Conservation (phyloP, 1,140 invertebrate genomes). For the Oryctes rhinoceros region DNA sequence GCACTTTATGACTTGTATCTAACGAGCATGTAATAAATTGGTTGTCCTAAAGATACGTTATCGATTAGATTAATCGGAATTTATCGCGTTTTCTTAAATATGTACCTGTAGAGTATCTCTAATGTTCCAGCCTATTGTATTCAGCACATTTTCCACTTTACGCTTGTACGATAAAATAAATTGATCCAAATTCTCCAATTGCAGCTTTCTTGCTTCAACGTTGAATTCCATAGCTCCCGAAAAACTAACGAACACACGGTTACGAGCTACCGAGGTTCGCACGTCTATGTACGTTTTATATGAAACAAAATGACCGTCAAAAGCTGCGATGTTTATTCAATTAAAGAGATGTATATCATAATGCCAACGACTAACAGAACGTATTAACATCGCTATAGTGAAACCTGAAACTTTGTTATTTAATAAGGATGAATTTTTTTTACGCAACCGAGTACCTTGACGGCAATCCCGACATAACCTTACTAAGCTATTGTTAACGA, state of each 20-base stretch:
- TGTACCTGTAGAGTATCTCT: conserved; percentile 48
- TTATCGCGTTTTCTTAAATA: conserved; percentile 25
- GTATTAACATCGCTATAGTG: too few species aligned
- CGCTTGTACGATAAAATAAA: conserved; percentile 56
- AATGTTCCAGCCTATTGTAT: conserved; percentile 54
- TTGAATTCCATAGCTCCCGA: conserved; percentile 56
- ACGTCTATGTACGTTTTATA: too few species aligned
- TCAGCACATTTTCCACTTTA: conserved; percentile 54
- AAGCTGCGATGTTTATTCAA: too few species aligned
- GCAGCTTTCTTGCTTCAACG: conserved; percentile 57
- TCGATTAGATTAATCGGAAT: not conserved
- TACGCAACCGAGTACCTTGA: too few species aligned
- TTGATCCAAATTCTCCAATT: conserved; percentile 58
- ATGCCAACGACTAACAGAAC: too few species aligned
- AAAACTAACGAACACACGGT: not conserved
- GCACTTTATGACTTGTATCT: conserved; percentile 61
- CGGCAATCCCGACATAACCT: too few species aligned
- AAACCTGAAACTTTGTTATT: too few species aligned
- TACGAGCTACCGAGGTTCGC: not conserved
- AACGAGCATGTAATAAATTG: conserved; percentile 61
- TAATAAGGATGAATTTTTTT: too few species aligned
- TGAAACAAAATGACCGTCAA: too few species aligned
- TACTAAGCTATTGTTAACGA: too few species aligned
- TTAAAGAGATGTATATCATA: too few species aligned
- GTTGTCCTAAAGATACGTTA: conserved; percentile 46